These are phyloP conservation scores for Artibeus jamaicensis DNA, from an alignment of 2,797 vertebrate species.

Conservation along the genomic window DNA sequence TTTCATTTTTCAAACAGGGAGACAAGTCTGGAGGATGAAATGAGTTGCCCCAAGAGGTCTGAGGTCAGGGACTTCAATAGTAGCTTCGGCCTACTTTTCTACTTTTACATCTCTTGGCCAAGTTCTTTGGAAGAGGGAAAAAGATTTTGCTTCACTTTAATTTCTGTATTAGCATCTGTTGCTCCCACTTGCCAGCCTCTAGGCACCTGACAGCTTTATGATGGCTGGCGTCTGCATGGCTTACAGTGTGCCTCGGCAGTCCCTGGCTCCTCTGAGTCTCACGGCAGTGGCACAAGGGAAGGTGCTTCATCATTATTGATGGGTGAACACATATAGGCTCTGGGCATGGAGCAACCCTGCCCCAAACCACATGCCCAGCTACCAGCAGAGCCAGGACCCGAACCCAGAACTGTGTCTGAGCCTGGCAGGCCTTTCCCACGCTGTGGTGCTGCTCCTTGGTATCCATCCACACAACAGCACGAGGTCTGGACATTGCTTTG, in stretches of 20 bases:
- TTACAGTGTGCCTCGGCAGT: neutral
- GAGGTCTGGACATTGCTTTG: neutral
- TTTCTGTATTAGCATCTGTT: neutral
- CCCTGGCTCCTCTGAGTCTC: neutral
- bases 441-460: neutral
- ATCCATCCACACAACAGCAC: neutral
- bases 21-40: neutral
- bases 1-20: conserved; percentile 3
- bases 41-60: neutral
- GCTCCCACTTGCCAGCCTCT: neutral
- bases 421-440: neutral
- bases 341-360: neutral
- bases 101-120: neutral
- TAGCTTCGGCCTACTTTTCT: neutral
- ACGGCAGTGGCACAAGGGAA: neutral
- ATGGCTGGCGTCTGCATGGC: neutral
- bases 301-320: neutral
- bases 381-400: neutral
- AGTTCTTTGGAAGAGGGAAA: neutral
- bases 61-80: neutral
- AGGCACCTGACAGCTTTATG: neutral
- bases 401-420: neutral
- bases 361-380: neutral
- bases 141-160: neutral
- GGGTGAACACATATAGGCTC: neutral